These are phyloP conservation scores for Lepidotrigona ventralis DNA, from an alignment of 1,140 invertebrate species.

Conservation along the genomic window DNA sequence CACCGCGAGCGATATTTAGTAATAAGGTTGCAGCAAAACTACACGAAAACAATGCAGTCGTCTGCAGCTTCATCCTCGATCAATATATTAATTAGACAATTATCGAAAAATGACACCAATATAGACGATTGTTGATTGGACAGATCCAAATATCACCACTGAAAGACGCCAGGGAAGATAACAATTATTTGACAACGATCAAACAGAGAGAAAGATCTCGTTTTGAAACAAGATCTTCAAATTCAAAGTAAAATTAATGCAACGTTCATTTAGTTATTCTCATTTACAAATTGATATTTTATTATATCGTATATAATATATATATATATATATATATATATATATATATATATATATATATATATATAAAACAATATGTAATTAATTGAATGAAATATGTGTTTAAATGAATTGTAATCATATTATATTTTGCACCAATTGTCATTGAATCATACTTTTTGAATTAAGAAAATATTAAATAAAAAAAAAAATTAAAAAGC, in stretches of 20 bases:
- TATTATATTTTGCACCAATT: too few species aligned
- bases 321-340: too few species aligned
- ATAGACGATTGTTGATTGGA: conserved; percentile 79
- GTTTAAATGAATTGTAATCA: too few species aligned
- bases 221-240: background rate
- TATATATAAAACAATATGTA: too few species aligned
- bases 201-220: background rate
- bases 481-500: background rate
- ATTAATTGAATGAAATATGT: too few species aligned
- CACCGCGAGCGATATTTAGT: conserved; percentile 69
- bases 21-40: conserved; percentile 68
- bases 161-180: conserved; percentile 67
- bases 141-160: conserved; percentile 77
- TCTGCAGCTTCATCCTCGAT: conserved; percentile 72
- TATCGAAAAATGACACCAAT: conserved; percentile 79
- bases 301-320: too few species aligned
- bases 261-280: too few species aligned
- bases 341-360: too few species aligned
- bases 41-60: conserved; percentile 73
- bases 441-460: background rate
- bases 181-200: background rate
- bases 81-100: conserved; percentile 78
- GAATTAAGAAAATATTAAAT: background rate
- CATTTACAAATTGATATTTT: too few species aligned
- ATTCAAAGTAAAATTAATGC: background rate